These are phyloP conservation scores for Liparis tanakae DNA, from an alignment of 2,797 vertebrate species.

Conservation along the genomic window DNA sequence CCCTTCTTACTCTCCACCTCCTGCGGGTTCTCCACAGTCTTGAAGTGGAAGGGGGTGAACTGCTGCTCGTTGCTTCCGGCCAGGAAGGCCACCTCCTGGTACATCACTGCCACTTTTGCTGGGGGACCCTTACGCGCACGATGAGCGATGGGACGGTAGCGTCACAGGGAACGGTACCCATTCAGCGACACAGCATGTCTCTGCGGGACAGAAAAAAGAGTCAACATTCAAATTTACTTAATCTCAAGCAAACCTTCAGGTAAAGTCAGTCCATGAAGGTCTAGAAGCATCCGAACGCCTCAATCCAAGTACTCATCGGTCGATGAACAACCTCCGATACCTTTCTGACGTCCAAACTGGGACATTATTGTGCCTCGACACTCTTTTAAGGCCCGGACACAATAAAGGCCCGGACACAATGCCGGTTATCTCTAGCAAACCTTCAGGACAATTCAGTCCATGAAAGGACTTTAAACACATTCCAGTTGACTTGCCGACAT, in stretches of 20 bases:
- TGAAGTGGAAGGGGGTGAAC: slow-evolving; percentile 84
- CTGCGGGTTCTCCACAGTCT: slow-evolving; percentile 83
- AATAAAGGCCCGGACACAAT: too few species aligned
- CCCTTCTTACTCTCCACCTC: slow-evolving; percentile 89
- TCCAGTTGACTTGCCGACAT: too few species aligned
- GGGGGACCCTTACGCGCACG: slow-evolving; percentile 52
- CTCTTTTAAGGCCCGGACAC: not conserved
- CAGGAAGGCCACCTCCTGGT: slow-evolving; percentile 91
- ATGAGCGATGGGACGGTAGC: slow-evolving; percentile 25
- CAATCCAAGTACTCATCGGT: not conserved
- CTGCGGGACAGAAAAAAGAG: slow-evolving; percentile 56
- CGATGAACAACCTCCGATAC: not conserved
- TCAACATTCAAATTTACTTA: not conserved
- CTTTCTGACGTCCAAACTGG: not conserved
- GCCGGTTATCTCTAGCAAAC: too few species aligned
- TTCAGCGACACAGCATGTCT: slow-evolving; percentile 63
- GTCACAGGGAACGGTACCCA: slow-evolving; percentile 57
- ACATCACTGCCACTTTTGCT: slow-evolving; percentile 75
- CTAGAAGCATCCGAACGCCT: not conserved
- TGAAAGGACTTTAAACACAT: too few species aligned
- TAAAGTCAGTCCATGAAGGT: not conserved
- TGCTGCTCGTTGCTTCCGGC: slow-evolving; percentile 86
- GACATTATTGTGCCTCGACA: not conserved
- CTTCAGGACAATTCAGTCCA: too few species aligned
- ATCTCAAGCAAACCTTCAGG: not conserved